These are phyloP conservation scores for Dromius quadrimaculatus DNA, from an alignment of 2,888 invertebrate genomes.

Conservation along the genomic window DNA sequence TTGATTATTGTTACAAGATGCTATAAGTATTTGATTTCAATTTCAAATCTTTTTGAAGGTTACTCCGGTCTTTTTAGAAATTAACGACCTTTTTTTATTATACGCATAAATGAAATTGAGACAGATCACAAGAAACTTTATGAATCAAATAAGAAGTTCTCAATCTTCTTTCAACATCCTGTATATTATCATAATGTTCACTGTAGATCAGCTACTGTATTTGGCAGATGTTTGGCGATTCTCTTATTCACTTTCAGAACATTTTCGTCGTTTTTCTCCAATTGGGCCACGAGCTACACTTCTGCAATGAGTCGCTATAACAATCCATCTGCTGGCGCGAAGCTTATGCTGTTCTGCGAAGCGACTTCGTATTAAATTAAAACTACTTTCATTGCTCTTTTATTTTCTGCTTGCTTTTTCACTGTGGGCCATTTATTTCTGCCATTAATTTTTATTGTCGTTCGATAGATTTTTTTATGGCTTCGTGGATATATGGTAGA, in stretches of 20 bases:
- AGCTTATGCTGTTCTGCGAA: conserved; percentile 37
- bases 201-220: too few relatives aligned
- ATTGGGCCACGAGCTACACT: neutral
- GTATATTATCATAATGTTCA: neutral
- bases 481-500: conserved; percentile 4
- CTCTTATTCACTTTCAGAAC: too few relatives aligned
- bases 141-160: neutral
- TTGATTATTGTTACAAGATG: too few relatives aligned
- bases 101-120: neutral
- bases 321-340: conserved; percentile 42
- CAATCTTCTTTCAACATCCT: neutral
- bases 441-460: conserved; percentile 45
- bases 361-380: conserved; percentile 48
- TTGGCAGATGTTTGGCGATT: too few relatives aligned
- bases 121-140: neutral
- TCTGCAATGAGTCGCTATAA: conserved; percentile 31
- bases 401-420: conserved; percentile 42
- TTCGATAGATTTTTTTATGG: conserved; percentile 43
- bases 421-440: conserved; percentile 39
- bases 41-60: conserved; percentile 30
- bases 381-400: conserved; percentile 46
- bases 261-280: neutral
- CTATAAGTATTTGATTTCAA: too few relatives aligned
- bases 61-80: neutral
- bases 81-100: neutral